A percentile compares a stretch with the other conserved stretches of the same genome.
Evolutionary conservation across 2,888 invertebrate species (phyloP).

Genomic region (Troides oblongomaculatus): DNA sequence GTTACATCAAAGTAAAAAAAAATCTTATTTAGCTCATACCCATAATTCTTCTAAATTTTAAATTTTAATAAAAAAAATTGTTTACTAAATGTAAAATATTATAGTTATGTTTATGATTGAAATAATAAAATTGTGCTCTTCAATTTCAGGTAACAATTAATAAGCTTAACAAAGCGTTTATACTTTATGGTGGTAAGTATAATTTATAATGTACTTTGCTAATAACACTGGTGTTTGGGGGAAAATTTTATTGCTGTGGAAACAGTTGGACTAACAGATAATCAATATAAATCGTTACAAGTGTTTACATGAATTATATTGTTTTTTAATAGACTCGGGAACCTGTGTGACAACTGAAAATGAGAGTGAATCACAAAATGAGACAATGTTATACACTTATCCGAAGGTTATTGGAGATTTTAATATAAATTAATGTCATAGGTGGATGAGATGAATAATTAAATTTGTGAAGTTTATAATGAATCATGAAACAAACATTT

Average conservation of each 20-base stretch:
- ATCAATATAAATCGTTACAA: too few species aligned
- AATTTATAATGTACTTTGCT: neutral
- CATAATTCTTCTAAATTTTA: too few species aligned
- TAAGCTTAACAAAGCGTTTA: slow-evolving; percentile 66
- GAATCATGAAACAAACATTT: neutral
- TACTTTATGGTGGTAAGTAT: slow-evolving; percentile 64
- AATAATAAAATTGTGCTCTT: slow-evolving; percentile 4
- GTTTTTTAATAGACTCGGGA: slow-evolving; percentile 38
- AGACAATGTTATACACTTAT: slow-evolving; percentile 63
- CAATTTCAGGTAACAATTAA: slow-evolving; percentile 66
- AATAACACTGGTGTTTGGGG: too few species aligned
- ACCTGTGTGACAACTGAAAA: slow-evolving; percentile 49
- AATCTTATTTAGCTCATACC: too few species aligned
- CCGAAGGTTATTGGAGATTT: slow-evolving; percentile 63
- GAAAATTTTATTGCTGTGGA: too few species aligned
- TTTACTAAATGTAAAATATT: too few species aligned
- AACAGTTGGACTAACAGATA: too few species aligned
- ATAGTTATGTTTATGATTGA: neutral
- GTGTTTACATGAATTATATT: neutral
- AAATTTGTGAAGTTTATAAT: neutral
- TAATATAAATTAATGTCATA: slow-evolving; percentile 28
- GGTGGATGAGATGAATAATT: neutral
- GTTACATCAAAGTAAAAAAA: too few species aligned
- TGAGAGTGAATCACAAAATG: slow-evolving; percentile 53
- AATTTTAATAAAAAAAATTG: too few species aligned